Evolutionary conservation across 2,888 invertebrate species (phyloP).

Genomic region (Helleia helle): DNA sequence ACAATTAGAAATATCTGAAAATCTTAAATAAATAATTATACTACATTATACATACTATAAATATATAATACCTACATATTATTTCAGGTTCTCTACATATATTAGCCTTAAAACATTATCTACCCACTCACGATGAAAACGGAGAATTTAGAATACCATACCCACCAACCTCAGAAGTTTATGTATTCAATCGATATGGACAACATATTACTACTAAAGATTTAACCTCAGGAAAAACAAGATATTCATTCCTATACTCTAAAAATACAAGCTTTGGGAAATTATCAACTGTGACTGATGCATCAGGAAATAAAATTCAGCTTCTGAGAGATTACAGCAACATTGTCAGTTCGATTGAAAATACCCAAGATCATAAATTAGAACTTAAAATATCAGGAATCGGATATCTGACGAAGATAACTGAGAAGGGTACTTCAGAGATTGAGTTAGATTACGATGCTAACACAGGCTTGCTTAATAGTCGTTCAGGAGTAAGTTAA

Average conservation of each 20-base stretch:
- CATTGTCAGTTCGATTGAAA: slow-evolving; percentile 94
- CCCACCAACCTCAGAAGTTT: slow-evolving; percentile 94
- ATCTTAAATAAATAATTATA: neutral
- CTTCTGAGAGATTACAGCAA: slow-evolving; percentile 93
- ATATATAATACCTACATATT: neutral
- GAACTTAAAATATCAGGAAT: slow-evolving; percentile 94
- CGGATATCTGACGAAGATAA: slow-evolving; percentile 90
- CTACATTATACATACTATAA: neutral
- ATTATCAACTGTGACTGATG: slow-evolving; percentile 93
- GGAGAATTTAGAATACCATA: slow-evolving; percentile 95
- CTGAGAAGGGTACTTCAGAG: slow-evolving; percentile 91
- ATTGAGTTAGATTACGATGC: slow-evolving; percentile 94
- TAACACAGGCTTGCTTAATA: slow-evolving; percentile 88
- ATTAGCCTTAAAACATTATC: slow-evolving; percentile 87
- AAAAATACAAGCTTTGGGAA: slow-evolving; percentile 97
- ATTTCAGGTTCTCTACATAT: slow-evolving; percentile 83
- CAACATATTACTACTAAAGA: slow-evolving; percentile 97
- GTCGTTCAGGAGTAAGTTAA: slow-evolving; percentile 85
- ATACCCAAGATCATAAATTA: slow-evolving; percentile 94
- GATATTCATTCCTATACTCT: slow-evolving; percentile 96
- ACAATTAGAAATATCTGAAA: no score
- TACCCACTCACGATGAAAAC: slow-evolving; percentile 89
- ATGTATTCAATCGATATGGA: slow-evolving; percentile 95
- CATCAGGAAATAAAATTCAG: slow-evolving; percentile 93
- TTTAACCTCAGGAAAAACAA: slow-evolving; percentile 93